phyloP scores from a whole-genome alignment of 2,797 vertebrate species.

The Cichlasoma orientale region DNA sequence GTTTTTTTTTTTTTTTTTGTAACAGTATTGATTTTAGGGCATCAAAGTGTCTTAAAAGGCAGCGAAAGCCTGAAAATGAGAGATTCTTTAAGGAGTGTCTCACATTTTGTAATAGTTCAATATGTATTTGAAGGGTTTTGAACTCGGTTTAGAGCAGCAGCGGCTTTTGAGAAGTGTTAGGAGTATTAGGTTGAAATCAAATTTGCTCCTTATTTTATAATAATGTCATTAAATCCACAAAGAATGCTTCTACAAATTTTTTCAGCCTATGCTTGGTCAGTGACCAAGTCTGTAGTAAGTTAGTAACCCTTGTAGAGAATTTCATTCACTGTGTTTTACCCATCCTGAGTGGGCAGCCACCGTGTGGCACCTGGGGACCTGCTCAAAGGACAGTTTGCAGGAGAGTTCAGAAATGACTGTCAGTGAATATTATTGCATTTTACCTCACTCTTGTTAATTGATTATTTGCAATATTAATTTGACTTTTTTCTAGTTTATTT shows the following conservation, averaged over 20 bases:
- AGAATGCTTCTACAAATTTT: neutral
- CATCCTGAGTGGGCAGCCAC: rapidly evolving
- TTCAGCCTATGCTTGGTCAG: neutral
- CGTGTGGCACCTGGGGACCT: neutral
- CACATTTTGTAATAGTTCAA: neutral
- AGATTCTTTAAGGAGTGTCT: neutral
- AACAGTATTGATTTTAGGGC: slow-evolving; percentile 13
- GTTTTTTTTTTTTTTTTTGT: neutral
- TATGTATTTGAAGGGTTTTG: neutral
- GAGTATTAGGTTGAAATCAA: neutral
- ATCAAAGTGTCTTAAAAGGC: neutral
- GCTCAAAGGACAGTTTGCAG: neutral
- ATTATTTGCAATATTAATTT: neutral
- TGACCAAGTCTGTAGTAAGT: neutral
- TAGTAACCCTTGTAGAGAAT: neutral
- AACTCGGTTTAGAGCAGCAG: neutral
- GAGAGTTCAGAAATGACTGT: neutral
- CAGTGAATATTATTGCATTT: neutral
- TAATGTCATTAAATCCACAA: neutral
- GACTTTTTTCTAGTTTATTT: neutral
- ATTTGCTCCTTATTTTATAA: neutral
- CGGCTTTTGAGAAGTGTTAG: no score
- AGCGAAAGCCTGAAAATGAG: neutral
- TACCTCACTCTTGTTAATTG: neutral
- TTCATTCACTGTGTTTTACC: neutral